Conservation (phyloP, 2,113 vertebrate genomes). For the Thamnaconus septentrionalis region DNA sequence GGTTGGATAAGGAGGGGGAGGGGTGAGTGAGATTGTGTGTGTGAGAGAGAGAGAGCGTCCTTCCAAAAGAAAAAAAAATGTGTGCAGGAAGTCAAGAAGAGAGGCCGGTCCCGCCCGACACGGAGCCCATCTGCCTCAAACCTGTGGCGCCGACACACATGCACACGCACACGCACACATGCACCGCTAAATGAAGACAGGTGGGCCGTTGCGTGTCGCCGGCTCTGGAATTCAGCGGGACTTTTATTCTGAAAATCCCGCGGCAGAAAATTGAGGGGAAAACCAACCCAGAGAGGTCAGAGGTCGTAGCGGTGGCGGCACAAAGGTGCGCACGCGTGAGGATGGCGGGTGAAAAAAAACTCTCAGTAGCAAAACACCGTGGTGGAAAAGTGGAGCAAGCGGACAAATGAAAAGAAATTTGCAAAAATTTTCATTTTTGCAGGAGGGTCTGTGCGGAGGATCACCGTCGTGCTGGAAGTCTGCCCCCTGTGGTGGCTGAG, state of each 20-base stretch:
- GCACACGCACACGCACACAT: not conserved
- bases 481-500: too few species aligned
- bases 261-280: too few species aligned
- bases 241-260: not conserved
- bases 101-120: conserved; percentile 96
- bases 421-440: too few species aligned
- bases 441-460: too few species aligned
- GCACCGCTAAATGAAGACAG: not conserved
- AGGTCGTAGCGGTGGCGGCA: too few species aligned
- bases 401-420: too few species aligned
- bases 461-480: too few species aligned
- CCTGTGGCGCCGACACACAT: conserved; percentile 82
- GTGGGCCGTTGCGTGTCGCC: not conserved
- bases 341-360: too few species aligned
- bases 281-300: too few species aligned
- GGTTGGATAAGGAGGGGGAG: conserved; percentile 7
- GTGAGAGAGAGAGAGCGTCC: conserved; percentile 15
- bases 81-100: conserved; percentile 84
- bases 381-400: too few species aligned
- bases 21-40: conserved; percentile 12
- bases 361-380: too few species aligned
- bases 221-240: not conserved
- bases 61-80: conserved; percentile 57
- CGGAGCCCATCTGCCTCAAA: conserved; percentile 97
- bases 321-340: too few species aligned